Base-by-base conservation (phyloP, 2,113 vertebrate genomes). In the Pelecanus crispus region DNA sequence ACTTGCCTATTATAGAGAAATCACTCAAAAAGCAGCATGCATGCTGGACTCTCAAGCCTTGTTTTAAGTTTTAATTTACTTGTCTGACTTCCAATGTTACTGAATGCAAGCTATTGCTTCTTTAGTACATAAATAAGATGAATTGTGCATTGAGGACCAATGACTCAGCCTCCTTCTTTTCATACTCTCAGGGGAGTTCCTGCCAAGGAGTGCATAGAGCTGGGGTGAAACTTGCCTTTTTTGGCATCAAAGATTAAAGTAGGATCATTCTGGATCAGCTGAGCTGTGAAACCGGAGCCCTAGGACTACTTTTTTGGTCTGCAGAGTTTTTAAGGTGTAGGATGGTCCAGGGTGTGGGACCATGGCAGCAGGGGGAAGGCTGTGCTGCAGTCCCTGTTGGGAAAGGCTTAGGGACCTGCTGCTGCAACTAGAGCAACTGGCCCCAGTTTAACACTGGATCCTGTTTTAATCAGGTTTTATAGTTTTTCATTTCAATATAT, bases 11-110 rank as follows among this genome's bases (percentile, higher is more conserved):
- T 95, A 77, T 0, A 77, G 78, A 89, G 62, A 90, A 92, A 93
- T 90, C 66, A 87, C 66, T 94, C 63, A 67, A 85, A 86, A 79
- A 62, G 6, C 16, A 29, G 75, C 68, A 9, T 52, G 44, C 17
- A 4, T 66, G 62, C 38, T 83, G 89, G 62, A 68, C 66, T 95
- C 42, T 63, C 19, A 65, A 50, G 86, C 81, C 91, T 92, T 81
- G 62, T 75, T 88, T 93, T 84, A 68, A 72, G 83, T 95, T 97
- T 81, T 95, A 94, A 92, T 92, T 94, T 89, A 68, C 77, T 92
- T 63, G n/a, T 89, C 70, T 91, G 83, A 93, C 58, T 92, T 96
- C 56, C 83, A 92, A 21, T 65, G 91, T 94, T 96, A 49, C 92
- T 82, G 84, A 85, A 75, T 32, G 47, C 65, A 82, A 80, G 77